These are phyloP conservation scores for Psophia crepitans DNA, from an alignment of 2,113 vertebrate genomes.

Conservation along the genomic window DNA sequence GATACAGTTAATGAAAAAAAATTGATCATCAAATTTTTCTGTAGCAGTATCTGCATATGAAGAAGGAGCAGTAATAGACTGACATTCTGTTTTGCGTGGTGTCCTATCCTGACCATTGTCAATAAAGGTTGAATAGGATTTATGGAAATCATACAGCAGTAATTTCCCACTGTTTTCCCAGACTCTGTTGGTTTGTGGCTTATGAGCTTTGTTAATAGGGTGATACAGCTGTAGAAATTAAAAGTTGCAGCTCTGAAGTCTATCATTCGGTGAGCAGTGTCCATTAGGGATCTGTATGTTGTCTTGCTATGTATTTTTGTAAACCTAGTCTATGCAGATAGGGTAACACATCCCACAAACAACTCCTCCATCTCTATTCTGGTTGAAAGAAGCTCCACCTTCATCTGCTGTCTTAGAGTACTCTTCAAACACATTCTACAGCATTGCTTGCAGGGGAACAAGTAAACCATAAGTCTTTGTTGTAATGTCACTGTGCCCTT, in stretches of 20 bases:
- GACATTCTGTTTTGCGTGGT: not conserved
- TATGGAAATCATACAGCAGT: not conserved
- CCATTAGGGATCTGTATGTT: not conserved
- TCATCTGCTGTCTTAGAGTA: not conserved
- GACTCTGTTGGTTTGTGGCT: not conserved
- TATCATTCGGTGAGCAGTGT: not conserved
- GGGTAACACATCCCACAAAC: not conserved
- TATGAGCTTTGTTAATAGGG: not conserved
- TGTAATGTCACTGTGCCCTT: not conserved
- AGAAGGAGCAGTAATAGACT: not conserved
- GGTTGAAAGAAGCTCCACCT: not conserved
- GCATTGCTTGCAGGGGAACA: not conserved
- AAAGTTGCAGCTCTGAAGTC: not conserved
- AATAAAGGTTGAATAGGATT: not conserved
- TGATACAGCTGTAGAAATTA: not conserved
- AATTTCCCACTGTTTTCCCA: not conserved
- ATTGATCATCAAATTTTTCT: not conserved
- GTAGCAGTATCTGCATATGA: not conserved
- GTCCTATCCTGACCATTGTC: not conserved
- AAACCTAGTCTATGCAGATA: not conserved
- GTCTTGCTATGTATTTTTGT: not conserved
- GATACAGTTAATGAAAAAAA: not conserved
- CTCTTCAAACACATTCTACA: not conserved
- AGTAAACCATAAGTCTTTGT: not conserved
- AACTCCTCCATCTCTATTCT: not conserved